Base-by-base conservation (phyloP, 2,888 invertebrate genomes). In the Cordylochernes scorpioides region DNA sequence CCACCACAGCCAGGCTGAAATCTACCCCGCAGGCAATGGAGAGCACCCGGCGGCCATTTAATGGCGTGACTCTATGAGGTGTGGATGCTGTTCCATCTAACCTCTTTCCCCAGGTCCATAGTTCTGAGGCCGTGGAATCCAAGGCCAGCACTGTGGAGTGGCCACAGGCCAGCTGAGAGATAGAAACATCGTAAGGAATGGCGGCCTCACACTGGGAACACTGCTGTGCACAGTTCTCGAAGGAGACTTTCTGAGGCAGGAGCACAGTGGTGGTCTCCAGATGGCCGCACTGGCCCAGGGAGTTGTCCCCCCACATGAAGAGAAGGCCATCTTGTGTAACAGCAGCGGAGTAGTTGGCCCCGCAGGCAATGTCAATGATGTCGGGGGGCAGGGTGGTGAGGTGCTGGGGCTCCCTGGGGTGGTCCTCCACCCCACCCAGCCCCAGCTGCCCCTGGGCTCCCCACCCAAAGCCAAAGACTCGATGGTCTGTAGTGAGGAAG, bases 361-460 rank as follows among this genome's bases (percentile, higher is more conserved):
- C 80, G 32, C 75, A 68, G 6, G 65, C 65, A 25, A 73, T 61
- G 47, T 67, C 64, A 28, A 67, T 61, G 14, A 75, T 63, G 35
- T 62, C 61, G 41, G 14, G 4, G 16, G 12, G 10, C 10, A 18
- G 4, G 3, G 68, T 57, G 5, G 66, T 67, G 44, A 67, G 64
- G 43, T 71, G 69, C 52, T 68, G 69, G n/a, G 15, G 28, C 8
- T 29, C 24, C 19, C 24, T 25, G 8, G 24, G 9, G 4, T 19
- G 30, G 22, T 30, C 30, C 24, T 30, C 32, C 10, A 27, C 15
- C 17, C 24, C 15, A 7, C 35, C 38, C 13, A 45, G 34, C 4
- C 50, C 52, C 15, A 51, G 41, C 39, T 52, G 51, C 8, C 50
- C 49, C 33, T 42, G 30, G 14, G 43, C 37, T 33, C 50, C 51